These are phyloP conservation scores for Neodiprion lecontei DNA, from an alignment of 1,140 invertebrate genomes.

Conservation along the genomic window DNA sequence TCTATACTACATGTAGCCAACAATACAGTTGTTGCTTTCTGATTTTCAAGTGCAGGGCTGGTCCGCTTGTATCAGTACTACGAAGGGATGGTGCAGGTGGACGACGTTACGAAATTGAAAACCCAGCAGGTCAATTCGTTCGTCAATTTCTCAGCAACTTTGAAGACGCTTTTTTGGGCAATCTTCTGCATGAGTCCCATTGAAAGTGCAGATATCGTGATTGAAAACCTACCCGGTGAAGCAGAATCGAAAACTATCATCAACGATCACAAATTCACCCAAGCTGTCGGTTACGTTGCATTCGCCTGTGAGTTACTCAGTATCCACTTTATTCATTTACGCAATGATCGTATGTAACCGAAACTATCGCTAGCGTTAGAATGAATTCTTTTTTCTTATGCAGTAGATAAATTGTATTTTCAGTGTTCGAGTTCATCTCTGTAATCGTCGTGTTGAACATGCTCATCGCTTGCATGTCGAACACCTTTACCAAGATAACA, in stretches of 20 bases:
- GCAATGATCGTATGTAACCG: not conserved
- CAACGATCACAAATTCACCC: conserved; percentile 67
- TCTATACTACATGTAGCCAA: conserved; percentile 8
- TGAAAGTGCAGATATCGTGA: conserved; percentile 69
- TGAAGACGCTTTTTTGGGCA: conserved; percentile 79
- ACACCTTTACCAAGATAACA: conserved; percentile 73
- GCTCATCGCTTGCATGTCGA: conserved; percentile 80
- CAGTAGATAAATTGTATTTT: conserved; percentile 16
- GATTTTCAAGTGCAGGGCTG: conserved; percentile 38
- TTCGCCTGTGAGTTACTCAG: conserved; percentile 60
- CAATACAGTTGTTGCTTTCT: not conserved
- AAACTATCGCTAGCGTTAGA: conserved; percentile 4
- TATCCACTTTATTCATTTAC: conserved; percentile 13
- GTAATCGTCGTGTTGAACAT: conserved; percentile 80
- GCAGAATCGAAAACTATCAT: conserved; percentile 54
- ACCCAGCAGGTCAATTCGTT: conserved; percentile 62
- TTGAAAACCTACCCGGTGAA: conserved; percentile 64
- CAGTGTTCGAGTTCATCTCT: conserved; percentile 71
- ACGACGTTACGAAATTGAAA: conserved; percentile 57
- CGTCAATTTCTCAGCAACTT: conserved; percentile 64
- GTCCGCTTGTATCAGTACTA: conserved; percentile 66
- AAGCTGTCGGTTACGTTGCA: conserved; percentile 69
- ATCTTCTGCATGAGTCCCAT: conserved; percentile 75
- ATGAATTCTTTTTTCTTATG: not conserved
- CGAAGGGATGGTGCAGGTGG: conserved; percentile 66